Base-by-base conservation (phyloP, 1,140 invertebrate genomes). In the Drosophila athabasca region DNA sequence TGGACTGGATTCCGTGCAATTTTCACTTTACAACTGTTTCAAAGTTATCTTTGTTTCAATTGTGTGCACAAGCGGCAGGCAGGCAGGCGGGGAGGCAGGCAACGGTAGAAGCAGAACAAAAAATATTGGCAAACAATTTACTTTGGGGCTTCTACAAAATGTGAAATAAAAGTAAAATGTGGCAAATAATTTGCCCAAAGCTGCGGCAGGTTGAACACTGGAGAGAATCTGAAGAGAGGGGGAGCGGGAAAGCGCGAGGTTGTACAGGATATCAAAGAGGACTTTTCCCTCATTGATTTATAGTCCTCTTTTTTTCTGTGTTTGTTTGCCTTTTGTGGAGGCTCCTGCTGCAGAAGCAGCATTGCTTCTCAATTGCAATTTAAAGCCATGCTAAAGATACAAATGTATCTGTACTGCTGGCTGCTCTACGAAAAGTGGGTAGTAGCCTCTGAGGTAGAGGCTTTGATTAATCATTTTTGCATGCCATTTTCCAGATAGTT, bases 111-210 rank as follows among this genome's bases (percentile, higher is more conserved):
- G 35, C 35, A 39, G 11, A 39, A 39, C 11, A 78, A 89, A 85
- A 90, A 85, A 90, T 90, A 90, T 87, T 90, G 87, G 87, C 87
- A 87, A 90, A 90, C 87, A 90, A 90, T 90, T 90, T 87, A 87
- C 87, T 75, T 90, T 76, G 64, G 55, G 69, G 54, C 55, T 41
- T 39, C 35, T 39, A 39, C 35, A 72, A 76, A 54, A 68, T 31
- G 70, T 54, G 54, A 69, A 81, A 79, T 70, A 81, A 88, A 73
- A 73, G 49, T 58, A 79, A 82, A 87, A 82, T 87, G 75, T 68
- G 79, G 76, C 72, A 88, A 90, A 90, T 87, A 90, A 90, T 90
- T 90, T 90, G 87, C 88, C 81, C 87, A 90, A 90, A 90, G 87
- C 83, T 90, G 81, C 76, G 79, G 74, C 82, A 87, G 82, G 82